Percentiles rank a stretch among this genome's conserved stretches.
Conservation (phyloP, 2,113 vertebrate genomes). For the Agelaius phoeniceus region DNA sequence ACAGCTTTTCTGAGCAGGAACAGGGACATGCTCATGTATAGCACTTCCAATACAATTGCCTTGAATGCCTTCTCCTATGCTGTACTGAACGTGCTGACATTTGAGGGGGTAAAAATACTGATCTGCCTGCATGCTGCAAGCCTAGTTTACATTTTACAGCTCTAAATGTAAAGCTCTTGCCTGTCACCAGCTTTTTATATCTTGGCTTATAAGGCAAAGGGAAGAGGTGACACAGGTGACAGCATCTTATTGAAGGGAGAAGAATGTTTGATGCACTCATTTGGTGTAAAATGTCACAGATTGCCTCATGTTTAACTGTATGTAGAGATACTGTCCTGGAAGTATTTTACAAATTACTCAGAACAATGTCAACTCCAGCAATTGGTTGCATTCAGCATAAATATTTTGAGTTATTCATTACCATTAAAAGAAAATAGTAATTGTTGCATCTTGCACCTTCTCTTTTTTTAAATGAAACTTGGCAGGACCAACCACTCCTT, state of each 20-base stretch:
- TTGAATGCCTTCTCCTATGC: background rate
- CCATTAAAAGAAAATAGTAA: background rate
- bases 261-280: background rate
- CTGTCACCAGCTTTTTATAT: background rate
- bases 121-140: background rate
- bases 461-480: background rate
- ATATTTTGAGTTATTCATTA: constrained; percentile 1
- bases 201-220: background rate
- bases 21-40: background rate
- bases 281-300: background rate
- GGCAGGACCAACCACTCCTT: background rate
- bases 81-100: background rate
- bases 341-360: background rate
- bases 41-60: background rate
- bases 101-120: background rate
- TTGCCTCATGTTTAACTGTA: background rate
- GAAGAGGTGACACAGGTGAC: background rate
- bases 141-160: background rate
- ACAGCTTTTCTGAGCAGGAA: background rate
- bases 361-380: background rate
- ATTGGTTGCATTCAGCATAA: background rate
- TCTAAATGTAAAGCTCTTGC: background rate
- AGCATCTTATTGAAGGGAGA: background rate
- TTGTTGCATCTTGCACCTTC: background rate
- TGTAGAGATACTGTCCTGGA: background rate